Conservation (phyloP, 1,140 invertebrate genomes). For the Eumaeus atala region DNA sequence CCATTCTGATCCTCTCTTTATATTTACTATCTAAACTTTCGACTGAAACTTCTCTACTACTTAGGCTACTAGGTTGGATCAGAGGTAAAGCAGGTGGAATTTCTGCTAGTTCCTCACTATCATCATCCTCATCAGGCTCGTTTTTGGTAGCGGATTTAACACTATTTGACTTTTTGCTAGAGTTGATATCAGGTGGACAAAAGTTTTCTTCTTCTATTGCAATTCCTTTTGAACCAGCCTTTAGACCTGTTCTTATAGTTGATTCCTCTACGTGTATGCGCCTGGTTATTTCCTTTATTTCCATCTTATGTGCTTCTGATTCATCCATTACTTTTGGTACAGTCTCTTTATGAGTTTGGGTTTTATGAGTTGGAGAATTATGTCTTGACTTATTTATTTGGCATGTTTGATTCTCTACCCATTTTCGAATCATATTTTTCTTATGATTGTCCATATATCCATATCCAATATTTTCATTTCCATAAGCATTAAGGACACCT, state of each 20-base stretch:
- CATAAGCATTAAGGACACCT: constrained; percentile 62
- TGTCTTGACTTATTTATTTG: constrained; percentile 79
- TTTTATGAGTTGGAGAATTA: constrained; percentile 60
- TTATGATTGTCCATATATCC: constrained; percentile 94
- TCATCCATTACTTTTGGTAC: constrained; percentile 77
- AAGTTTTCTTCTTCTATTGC: constrained; percentile 70
- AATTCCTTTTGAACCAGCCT: constrained; percentile 66
- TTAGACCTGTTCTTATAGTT: constrained; percentile 75
- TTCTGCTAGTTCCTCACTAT: constrained; percentile 82
- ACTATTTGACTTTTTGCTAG: constrained; percentile 33
- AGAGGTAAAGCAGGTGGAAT: constrained; percentile 84
- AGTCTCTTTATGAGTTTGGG: constrained; percentile 74
- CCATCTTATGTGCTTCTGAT: constrained; percentile 65
- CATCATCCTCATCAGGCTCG: constrained; percentile 80
- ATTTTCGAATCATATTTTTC: constrained; percentile 93
- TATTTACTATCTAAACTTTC: constrained; percentile 83
- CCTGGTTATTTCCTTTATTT: constrained; percentile 69
- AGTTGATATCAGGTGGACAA: constrained; percentile 39
- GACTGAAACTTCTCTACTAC: constrained; percentile 85
- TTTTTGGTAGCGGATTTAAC: constrained; percentile 45
- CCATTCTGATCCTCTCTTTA: constrained; percentile 77
- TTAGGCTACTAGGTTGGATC: constrained; percentile 80
- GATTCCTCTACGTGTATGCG: constrained; percentile 75
- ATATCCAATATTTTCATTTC: constrained; percentile 76
- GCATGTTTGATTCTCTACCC: constrained; percentile 92